Percentiles rank a stretch among this genome's conserved stretches.
Evolutionary conservation across 2,113 vertebrate species (phyloP).

Genomic region (Esox niger): DNA sequence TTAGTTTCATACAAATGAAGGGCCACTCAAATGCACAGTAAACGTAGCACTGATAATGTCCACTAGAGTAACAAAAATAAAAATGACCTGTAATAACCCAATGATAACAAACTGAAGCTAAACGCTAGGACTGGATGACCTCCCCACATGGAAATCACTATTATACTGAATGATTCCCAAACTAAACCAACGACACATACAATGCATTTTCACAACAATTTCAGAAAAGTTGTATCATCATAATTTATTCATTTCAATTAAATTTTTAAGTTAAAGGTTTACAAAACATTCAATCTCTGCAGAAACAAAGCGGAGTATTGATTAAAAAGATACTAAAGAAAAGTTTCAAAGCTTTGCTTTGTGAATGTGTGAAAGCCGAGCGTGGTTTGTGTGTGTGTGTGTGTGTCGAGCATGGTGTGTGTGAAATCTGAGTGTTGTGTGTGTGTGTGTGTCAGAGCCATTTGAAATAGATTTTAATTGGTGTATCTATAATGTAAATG

Average conservation of each 20-base stretch:
- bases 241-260: slow-evolving; percentile 1
- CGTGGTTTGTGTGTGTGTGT: slow-evolving; percentile 21
- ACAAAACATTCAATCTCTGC: not conserved
- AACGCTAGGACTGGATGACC: no score
- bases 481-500: slow-evolving; percentile 6
- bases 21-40: no score
- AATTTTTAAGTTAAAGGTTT: not conserved
- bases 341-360: slow-evolving; percentile 17
- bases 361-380: slow-evolving; percentile 22
- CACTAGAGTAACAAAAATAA: no score
- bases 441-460: slow-evolving; percentile 5
- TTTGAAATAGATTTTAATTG: slow-evolving; percentile 12
- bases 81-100: no score
- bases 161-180: no score
- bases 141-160: no score
- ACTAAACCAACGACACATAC: not conserved
- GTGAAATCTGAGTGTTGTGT: slow-evolving; percentile 28
- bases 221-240: not conserved
- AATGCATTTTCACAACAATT: not conserved
- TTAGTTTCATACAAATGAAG: no score
- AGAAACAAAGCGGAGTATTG: not conserved
- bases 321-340: not conserved
- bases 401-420: slow-evolving; percentile 9
- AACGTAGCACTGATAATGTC: no score
- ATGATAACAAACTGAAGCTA: no score